Conservation (phyloP, 2,888 invertebrate species). For the Thalpophila matura region DNA sequence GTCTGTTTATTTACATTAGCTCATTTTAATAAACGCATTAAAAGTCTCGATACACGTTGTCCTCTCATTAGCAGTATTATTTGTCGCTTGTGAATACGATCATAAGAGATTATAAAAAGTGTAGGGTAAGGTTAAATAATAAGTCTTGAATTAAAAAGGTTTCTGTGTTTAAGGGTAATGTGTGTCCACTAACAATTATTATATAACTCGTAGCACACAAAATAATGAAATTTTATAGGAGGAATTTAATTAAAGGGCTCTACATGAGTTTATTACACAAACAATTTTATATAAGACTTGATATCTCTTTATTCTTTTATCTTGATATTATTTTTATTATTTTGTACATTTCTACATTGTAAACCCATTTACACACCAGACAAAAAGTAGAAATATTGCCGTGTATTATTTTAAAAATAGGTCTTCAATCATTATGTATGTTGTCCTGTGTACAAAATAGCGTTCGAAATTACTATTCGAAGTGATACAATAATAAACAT, state of each 20-base stretch:
- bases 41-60: conserved; percentile 45
- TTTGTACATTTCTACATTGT: conserved; percentile 41
- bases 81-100: conserved; percentile 72
- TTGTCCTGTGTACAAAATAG: conserved; percentile 87
- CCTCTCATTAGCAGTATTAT: conserved; percentile 76
- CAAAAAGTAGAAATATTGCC: conserved; percentile 76
- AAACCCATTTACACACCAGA: conserved; percentile 74
- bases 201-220: conserved; percentile 23
- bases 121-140: conserved; percentile 64
- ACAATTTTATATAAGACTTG: conserved; percentile 32
- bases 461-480: conserved; percentile 77
- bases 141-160: conserved; percentile 47
- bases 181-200: conserved; percentile 40
- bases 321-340: conserved; percentile 43
- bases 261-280: conserved; percentile 5
- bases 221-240: conserved; percentile 10
- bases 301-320: too few species aligned
- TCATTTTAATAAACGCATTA: conserved; percentile 11
- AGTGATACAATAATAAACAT: conserved; percentile 82
- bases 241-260: conserved; percentile 2
- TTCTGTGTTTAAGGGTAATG: conserved; percentile 43
- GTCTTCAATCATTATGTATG: conserved; percentile 69
- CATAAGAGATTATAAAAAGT: conserved; percentile 67
- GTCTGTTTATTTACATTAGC: conserved; percentile 55
- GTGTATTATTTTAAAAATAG: conserved; percentile 67